Conservation (phyloP, 2,797 vertebrate species). For the Acipenser ruthenus region DNA sequence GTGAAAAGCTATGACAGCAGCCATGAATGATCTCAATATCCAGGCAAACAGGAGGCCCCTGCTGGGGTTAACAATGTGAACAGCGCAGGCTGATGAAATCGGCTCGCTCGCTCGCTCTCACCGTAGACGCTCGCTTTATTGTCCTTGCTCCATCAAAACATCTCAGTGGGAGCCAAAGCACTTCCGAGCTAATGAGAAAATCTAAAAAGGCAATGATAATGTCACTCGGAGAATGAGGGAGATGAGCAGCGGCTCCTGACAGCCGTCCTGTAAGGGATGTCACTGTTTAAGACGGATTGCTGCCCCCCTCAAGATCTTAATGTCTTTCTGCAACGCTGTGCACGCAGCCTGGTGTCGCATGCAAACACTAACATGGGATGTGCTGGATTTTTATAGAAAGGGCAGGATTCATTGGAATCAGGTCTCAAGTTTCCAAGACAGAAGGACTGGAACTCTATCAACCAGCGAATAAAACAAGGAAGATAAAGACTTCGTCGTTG, state of each 20-base stretch:
- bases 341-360: constrained; percentile 61
- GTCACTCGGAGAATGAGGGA: constrained; percentile 38
- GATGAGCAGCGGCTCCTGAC: constrained; percentile 40
- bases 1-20: too few relatives aligned
- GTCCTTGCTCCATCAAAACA: constrained; percentile 53
- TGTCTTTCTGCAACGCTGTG: constrained; percentile 56
- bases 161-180: constrained; percentile 66
- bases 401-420: constrained; percentile 49
- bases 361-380: constrained; percentile 64
- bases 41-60: too few relatives aligned
- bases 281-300: constrained; percentile 52
- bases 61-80: too few relatives aligned
- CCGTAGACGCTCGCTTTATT: too few relatives aligned
- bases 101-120: constrained; percentile 24
- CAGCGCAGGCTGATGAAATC: too few relatives aligned
- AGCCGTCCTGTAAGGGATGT: constrained; percentile 47
- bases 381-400: constrained; percentile 63
- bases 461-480: not conserved
- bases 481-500: too few relatives aligned
- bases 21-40: too few relatives aligned
- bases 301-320: constrained; percentile 66
- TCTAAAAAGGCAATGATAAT: constrained; percentile 66
- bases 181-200: constrained; percentile 66
- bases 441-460: constrained; percentile 45
- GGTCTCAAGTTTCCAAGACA: constrained; percentile 53